Evolutionary conservation across 2,888 invertebrate species (phyloP).

Genomic region (Neoitamus cyanurus): DNA sequence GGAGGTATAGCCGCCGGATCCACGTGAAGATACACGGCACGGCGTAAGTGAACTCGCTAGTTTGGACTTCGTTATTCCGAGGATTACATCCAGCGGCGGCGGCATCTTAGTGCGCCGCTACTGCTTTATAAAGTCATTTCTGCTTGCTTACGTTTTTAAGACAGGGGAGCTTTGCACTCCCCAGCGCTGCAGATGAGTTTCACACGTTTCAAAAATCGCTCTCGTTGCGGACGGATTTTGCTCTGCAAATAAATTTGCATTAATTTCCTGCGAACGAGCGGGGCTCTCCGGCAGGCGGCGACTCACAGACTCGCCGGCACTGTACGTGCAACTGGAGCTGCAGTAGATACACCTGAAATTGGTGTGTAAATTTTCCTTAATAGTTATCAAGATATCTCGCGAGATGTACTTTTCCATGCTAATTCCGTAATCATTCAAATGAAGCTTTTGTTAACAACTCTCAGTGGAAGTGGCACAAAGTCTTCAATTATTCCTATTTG

Average conservation of each 20-base stretch:
- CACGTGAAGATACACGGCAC: conserved; percentile 15
- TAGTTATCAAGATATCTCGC: not conserved
- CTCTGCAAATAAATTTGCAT: conserved; percentile 11
- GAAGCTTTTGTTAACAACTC: not conserved
- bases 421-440: not conserved
- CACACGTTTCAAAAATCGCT: conserved; percentile 7
- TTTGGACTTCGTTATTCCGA: conserved; percentile 34
- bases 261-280: not conserved
- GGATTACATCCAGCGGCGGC: conserved; percentile 17
- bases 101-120: not conserved
- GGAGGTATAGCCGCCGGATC: conserved; percentile 36
- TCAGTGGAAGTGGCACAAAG: not conserved
- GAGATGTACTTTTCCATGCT: not conserved
- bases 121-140: conserved; percentile 25
- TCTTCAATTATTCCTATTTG: not conserved
- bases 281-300: not conserved
- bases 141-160: conserved; percentile 5
- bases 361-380: not conserved
- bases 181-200: not conserved
- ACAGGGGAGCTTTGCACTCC: not conserved
- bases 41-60: conserved; percentile 18
- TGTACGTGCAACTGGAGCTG: not conserved
- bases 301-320: not conserved
- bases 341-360: not conserved
- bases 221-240: not conserved